Evolutionary conservation across 1,140 invertebrate species (phyloP).

Genomic region (Drosophila sechellia): DNA sequence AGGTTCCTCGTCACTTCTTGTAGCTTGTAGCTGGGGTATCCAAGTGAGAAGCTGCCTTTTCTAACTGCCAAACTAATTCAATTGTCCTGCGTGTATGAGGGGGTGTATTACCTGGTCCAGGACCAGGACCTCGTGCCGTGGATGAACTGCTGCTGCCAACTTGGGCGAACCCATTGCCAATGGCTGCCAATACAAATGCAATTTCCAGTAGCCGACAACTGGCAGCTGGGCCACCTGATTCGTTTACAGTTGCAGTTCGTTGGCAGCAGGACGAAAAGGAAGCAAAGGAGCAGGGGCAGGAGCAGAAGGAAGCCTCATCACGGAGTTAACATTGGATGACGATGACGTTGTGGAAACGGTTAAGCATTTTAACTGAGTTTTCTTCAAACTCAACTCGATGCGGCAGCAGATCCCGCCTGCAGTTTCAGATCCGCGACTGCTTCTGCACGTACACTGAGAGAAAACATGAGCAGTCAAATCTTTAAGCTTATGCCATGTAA

Average conservation of each 20-base stretch:
- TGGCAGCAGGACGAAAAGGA: neutral
- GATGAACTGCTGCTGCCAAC: conserved; percentile 33
- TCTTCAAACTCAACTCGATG: conserved; percentile 57
- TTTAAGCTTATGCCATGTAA: neutral
- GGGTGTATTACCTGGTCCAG: conserved; percentile 46
- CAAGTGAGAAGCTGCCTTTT: conserved; percentile 26
- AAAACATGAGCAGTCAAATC: neutral
- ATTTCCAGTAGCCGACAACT: conserved; percentile 73
- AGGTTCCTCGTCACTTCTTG: conserved; percentile 13
- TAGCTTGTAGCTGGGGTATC: conserved; percentile 20
- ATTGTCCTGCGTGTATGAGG: conserved; percentile 61
- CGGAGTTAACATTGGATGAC: conserved; percentile 52
- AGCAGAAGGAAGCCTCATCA: conserved; percentile 39
- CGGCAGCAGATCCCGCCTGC: conserved; percentile 38
- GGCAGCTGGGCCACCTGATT: conserved; percentile 79
- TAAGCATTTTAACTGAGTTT: conserved; percentile 80
- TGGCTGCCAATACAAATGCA: conserved; percentile 82
- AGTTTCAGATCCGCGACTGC: conserved; percentile 16
- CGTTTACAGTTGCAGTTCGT: conserved; percentile 59
- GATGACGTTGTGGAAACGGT: conserved; percentile 67
- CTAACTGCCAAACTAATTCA: conserved; percentile 79
- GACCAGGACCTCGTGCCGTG: neutral
- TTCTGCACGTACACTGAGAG: conserved; percentile 16
- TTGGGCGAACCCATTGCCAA: conserved; percentile 52
- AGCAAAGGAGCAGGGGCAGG: neutral